These are phyloP conservation scores for Drosophila neoperkinsi DNA, from an alignment of 2,888 invertebrate species.

Conservation along the genomic window DNA sequence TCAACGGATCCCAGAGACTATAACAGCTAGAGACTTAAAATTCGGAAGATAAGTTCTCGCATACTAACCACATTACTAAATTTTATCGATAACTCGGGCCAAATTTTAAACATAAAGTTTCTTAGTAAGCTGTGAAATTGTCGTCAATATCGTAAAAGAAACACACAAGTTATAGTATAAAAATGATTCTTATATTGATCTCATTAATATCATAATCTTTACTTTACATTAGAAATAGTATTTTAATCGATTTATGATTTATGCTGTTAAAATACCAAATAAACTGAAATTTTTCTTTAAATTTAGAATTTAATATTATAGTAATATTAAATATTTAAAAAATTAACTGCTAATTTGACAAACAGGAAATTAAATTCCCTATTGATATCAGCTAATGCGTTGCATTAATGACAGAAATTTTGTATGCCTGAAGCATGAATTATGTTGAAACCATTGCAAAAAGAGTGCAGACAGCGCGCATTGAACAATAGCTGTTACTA, in stretches of 20 bases:
- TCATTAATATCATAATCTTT: no score
- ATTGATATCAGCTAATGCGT: background rate
- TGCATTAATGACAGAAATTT: background rate
- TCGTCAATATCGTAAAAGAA: no score
- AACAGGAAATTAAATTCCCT: background rate
- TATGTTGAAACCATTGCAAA: background rate
- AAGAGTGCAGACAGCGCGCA: background rate
- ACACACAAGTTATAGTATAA: no score
- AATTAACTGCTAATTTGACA: background rate
- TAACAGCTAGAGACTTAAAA: no score
- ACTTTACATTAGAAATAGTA: no score
- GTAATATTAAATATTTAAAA: background rate
- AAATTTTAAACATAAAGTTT: no score
- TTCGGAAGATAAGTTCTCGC: no score
- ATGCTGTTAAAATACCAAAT: background rate
- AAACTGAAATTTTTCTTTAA: background rate
- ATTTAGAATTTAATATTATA: background rate
- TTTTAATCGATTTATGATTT: background rate
- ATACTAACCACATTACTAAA: no score
- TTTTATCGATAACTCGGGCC: rapidly evolving
- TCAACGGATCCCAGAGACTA: no score
- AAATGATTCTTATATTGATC: no score
- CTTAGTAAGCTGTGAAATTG: no score
- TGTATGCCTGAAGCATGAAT: background rate
- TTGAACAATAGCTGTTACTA: background rate